These are phyloP conservation scores for Philypnodon macrostomus DNA, from an alignment of 2,797 vertebrate species.

Conservation along the genomic window DNA sequence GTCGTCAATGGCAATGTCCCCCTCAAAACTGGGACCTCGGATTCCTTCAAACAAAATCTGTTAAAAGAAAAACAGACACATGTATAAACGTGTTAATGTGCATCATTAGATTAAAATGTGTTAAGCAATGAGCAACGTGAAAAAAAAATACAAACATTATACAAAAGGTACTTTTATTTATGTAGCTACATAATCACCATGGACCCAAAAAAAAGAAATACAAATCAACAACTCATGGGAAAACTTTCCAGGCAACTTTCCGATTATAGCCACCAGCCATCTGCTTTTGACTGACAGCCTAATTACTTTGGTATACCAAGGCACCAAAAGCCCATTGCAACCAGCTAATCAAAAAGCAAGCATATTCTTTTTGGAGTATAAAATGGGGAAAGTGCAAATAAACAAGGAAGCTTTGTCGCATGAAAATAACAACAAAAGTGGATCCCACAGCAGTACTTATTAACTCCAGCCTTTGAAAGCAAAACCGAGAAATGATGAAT, in stretches of 20 bases:
- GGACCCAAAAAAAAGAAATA: conserved; percentile 32
- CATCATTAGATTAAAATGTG: neutral
- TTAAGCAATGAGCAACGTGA: neutral
- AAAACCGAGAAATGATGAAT: conserved; percentile 1
- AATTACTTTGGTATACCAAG: conserved; percentile 69
- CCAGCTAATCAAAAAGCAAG: conserved; percentile 72
- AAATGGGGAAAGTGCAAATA: conserved; percentile 35
- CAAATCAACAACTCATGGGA: conserved; percentile 43
- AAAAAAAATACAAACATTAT: conserved; percentile 1
- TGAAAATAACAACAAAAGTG: conserved; percentile 38
- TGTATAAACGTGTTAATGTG: too few species aligned
- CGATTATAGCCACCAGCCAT: conserved; percentile 57
- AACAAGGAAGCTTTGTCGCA: conserved; percentile 44
- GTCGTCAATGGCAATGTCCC: conserved; percentile 96
- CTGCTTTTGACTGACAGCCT: conserved; percentile 78
- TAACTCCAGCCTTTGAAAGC: conserved; percentile 24
- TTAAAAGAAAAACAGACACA: conserved; percentile 15
- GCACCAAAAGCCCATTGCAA: conserved; percentile 66
- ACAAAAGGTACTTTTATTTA: conserved; percentile 13
- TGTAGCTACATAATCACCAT: conserved; percentile 24
- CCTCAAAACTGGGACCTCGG: conserved; percentile 86
- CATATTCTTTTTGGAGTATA: conserved; percentile 54
- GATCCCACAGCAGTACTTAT: conserved; percentile 18
- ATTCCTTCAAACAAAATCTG: conserved; percentile 97
- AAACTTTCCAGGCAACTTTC: conserved; percentile 49